Conservation (phyloP, 2,888 invertebrate genomes). For the Cynaeus angustus region DNA sequence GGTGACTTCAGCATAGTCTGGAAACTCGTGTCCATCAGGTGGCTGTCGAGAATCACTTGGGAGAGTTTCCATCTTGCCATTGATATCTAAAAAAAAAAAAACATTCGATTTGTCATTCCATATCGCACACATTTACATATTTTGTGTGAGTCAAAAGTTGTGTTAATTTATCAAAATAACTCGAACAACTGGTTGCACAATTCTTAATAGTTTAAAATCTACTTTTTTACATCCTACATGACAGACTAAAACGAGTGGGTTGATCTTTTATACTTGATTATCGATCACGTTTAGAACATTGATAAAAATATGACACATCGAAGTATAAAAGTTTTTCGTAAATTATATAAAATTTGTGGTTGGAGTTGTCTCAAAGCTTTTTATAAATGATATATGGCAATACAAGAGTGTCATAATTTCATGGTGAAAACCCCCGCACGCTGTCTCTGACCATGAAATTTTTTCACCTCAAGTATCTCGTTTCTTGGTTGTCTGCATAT, state of each 20-base stretch:
- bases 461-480: constrained; percentile 30
- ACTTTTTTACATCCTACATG: constrained; percentile 30
- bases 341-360: constrained; percentile 7
- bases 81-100: constrained; percentile 62
- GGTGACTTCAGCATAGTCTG: constrained; percentile 78
- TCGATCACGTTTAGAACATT: not conserved
- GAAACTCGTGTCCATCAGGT: constrained; percentile 89
- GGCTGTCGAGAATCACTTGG: constrained; percentile 82
- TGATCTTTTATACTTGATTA: constrained; percentile 23
- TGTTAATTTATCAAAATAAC: constrained; percentile 11
- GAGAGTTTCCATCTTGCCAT: constrained; percentile 73
- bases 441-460: constrained; percentile 36
- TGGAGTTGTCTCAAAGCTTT: too few relatives aligned
- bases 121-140: constrained; percentile 15
- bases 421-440: constrained; percentile 41
- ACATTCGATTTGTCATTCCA: not conserved
- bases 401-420: constrained; percentile 15
- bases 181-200: constrained; percentile 19
- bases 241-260: constrained; percentile 21
- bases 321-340: not conserved
- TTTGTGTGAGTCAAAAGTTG: constrained; percentile 1
- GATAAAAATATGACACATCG: constrained; percentile 13
- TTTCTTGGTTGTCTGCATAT: constrained; percentile 20
- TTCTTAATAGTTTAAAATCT: constrained; percentile 1
- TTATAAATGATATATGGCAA: not conserved